These are phyloP conservation scores for Propithecus deckenii DNA, from an alignment of 2,797 vertebrate genomes.

Conservation along the genomic window DNA sequence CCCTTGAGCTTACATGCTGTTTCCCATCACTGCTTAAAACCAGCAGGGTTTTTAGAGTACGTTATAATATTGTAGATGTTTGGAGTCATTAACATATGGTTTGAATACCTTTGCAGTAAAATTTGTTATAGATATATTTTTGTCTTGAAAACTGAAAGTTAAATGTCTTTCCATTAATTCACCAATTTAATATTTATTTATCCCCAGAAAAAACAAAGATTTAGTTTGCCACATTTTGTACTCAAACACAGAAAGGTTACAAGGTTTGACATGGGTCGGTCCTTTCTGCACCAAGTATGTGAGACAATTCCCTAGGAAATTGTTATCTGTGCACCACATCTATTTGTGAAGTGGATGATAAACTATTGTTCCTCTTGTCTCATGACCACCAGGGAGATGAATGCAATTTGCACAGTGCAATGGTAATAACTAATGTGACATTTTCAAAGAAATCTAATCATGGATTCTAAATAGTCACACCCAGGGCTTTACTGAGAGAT, in stretches of 20 bases:
- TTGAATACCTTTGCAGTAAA: slow-evolving; percentile 60
- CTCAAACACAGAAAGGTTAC: slow-evolving; percentile 44
- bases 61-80: slow-evolving; percentile 70
- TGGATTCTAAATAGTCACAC: slow-evolving; percentile 77
- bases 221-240: slow-evolving; percentile 52
- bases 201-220: slow-evolving; percentile 40
- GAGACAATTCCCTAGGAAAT: slow-evolving; percentile 62
- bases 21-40: slow-evolving; percentile 62
- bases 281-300: slow-evolving; percentile 34
- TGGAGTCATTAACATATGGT: slow-evolving; percentile 64
- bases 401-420: slow-evolving; percentile 77
- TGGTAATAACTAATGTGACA: slow-evolving; percentile 79
- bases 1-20: slow-evolving; percentile 47
- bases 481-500: not conserved
- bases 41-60: slow-evolving; percentile 54
- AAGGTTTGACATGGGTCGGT: slow-evolving; percentile 42
- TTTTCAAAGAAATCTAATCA: slow-evolving; percentile 79
- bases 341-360: slow-evolving; percentile 76
- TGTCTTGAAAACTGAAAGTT: slow-evolving; percentile 33
- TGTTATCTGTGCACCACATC: slow-evolving; percentile 42
- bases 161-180: slow-evolving; percentile 56
- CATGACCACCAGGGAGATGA: slow-evolving; percentile 70
- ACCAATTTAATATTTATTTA: slow-evolving; percentile 50
- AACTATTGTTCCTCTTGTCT: slow-evolving; percentile 76
- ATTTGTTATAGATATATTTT: slow-evolving; percentile 63